Base-by-base conservation (phyloP, 92 coral and sea anemone genomes). In the Siderastrea siderea region DNA sequence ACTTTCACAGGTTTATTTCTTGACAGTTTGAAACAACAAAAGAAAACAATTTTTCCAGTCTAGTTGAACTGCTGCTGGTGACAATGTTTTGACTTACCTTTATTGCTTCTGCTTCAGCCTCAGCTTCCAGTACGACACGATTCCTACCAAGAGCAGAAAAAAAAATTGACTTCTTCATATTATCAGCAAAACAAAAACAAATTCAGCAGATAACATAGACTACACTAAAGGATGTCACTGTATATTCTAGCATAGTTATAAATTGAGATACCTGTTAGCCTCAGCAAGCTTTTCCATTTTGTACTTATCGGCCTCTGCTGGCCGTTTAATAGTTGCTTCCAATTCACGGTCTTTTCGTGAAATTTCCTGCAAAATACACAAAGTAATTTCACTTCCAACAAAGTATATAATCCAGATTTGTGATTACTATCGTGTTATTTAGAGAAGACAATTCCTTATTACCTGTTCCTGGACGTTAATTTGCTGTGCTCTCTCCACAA, bases 381-480 rank as follows among this genome's bases (percentile, higher is more conserved):
- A 60, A 0, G 19, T 17, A 71, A 19, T 12, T 4, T 2, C 48
- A 46, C 38, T 7, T 49, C 6, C 47, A 54, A 45, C 51, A 13
- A 71, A 47, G 47, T 2, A 26, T 26, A 26, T 26, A 26, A 26
- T 26, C 38, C 0, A 0, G 38, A 26, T 26, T 26, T 26, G 38
- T 26, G 38, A 26, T 2, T 4, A 54, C 2, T 5, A 44, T 19
- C 26, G 3, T 38, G 38, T 15, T 59, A 44, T 59, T 47, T 47
- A 15, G 38, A 17, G 50, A 43, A 47, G 15, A 15, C 8, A 19
- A 15, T 9, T 6, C n/a, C 13, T 46, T 53, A 26, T 17, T 91
- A 96, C 99, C 96, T 96, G 99, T 55, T 95, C 98, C 75, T 96
- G 99, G 15, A 96, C 98, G 82, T 93, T 96, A 72, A 96, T 96